Conservation (phyloP, 2,888 invertebrate genomes). For the Sarcophaga rosellei region DNA sequence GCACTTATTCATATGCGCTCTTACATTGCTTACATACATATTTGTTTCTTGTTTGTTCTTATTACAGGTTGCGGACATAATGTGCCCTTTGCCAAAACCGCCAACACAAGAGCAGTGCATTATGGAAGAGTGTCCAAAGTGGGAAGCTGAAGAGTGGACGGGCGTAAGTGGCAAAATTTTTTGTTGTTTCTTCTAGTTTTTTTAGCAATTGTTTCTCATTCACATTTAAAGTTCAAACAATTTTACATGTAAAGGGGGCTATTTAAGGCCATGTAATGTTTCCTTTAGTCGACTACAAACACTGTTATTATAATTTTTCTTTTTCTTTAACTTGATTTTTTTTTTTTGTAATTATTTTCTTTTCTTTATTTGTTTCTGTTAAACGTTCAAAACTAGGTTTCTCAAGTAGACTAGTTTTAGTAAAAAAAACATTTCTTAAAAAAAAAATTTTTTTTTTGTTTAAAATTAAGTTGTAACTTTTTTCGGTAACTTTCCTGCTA, state of each 20-base stretch:
- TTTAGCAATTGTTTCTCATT: neutral
- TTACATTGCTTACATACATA: constrained; percentile 45
- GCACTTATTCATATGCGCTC: neutral
- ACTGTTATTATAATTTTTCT: neutral
- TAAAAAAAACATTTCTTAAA: constrained; percentile 4
- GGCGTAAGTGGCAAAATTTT: constrained; percentile 86
- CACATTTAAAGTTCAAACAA: neutral
- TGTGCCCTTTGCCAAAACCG: constrained; percentile 89
- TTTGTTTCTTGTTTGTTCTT: constrained; percentile 22
- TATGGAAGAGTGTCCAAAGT: constrained; percentile 91
- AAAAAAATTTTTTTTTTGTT: constrained; percentile 7
- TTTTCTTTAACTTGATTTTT: neutral
- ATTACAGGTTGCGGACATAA: constrained; percentile 87
- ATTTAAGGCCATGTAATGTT: constrained; percentile 38
- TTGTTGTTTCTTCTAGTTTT: neutral
- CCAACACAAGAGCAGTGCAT: constrained; percentile 91
- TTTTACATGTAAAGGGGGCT: constrained; percentile 1
- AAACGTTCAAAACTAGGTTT: too few species aligned
- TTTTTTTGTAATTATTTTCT: neutral
- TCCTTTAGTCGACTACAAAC: neutral
- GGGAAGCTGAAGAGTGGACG: constrained; percentile 94
- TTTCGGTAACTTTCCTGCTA: constrained; percentile 7
- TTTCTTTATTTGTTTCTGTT: too few species aligned
- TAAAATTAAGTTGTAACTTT: constrained; percentile 49
- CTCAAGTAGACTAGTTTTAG: neutral